A percentile compares a stretch with the other conserved stretches of the same genome.
These are phyloP conservation scores for Pherbina coryleti DNA, from an alignment of 2,888 invertebrate genomes.

Conservation along the genomic window DNA sequence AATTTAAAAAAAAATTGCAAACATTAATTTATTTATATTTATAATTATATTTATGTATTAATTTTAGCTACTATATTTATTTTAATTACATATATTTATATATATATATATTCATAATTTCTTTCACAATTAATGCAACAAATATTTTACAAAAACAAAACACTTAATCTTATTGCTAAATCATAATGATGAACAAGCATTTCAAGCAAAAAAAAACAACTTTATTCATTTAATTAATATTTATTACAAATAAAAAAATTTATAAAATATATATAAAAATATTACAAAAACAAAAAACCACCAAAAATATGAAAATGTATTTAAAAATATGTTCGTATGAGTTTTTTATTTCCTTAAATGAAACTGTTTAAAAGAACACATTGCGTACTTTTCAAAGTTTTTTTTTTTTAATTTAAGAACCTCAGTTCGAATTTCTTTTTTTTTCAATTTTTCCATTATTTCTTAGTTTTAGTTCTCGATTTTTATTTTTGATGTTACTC, in stretches of 20 bases:
- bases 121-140: not conserved
- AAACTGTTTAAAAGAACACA: conserved; percentile 3
- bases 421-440: not conserved
- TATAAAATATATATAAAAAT: conserved; percentile 42
- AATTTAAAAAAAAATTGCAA: conserved; percentile 1
- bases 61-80: conserved; percentile 26
- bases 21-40: conserved; percentile 51
- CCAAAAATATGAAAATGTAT: conserved; percentile 63
- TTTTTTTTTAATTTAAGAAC: not conserved
- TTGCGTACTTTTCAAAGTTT: conserved; percentile 13
- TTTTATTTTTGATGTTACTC: too few relatives aligned
- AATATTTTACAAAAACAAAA: not conserved
- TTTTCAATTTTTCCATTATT: not conserved
- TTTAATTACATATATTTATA: conserved; percentile 58
- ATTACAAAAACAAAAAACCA: conserved; percentile 42
- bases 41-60: conserved; percentile 50
- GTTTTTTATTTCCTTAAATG: conserved; percentile 54
- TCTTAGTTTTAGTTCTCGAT: too few relatives aligned
- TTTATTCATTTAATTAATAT: conserved; percentile 25
- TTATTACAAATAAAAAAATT: conserved; percentile 19
- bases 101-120: conserved; percentile 47
- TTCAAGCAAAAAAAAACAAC: conserved; percentile 10
- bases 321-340: conserved; percentile 65
- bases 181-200: conserved; percentile 11
- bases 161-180: not conserved